A percentile compares a stretch with the other conserved stretches of the same genome.
phyloP scores from a whole-genome alignment of 1,140 invertebrate species.

The Cyrtorhinus lividipennis region DNA sequence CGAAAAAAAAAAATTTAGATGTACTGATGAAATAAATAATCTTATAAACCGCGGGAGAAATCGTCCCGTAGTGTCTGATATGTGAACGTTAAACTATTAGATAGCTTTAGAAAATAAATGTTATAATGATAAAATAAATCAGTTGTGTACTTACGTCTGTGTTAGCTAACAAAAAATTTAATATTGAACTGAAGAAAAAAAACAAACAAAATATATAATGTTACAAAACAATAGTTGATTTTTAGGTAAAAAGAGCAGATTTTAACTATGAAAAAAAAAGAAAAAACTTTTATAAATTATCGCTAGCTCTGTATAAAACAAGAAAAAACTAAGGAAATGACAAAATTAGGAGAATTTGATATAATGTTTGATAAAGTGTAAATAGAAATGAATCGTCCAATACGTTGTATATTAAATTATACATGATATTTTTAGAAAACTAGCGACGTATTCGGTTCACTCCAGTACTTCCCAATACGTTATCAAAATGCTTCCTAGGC shows the following conservation, averaged over 20 bases:
- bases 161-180: slow-evolving; percentile 5
- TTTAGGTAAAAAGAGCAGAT: slow-evolving; percentile 1
- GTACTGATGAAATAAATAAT: not conserved
- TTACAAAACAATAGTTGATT: slow-evolving; percentile 4
- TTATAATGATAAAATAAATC: too few relatives aligned
- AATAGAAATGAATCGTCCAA: slow-evolving; percentile 6
- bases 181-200: slow-evolving; percentile 5
- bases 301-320: too few relatives aligned
- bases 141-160: slow-evolving; percentile 7
- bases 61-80: not conserved
- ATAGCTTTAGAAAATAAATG: not conserved
- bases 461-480: not conserved
- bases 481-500: not conserved
- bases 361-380: slow-evolving; percentile 5
- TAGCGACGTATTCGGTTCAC: not conserved
- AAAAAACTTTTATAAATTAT: too few relatives aligned
- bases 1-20: not conserved
- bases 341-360: slow-evolving; percentile 4
- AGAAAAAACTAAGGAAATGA: not conserved
- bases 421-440: not conserved
- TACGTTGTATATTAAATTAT: slow-evolving; percentile 1
- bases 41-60: not conserved
- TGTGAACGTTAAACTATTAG: not conserved
- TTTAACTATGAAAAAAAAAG: not conserved
- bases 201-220: not conserved